Base-by-base conservation (phyloP, 2,888 invertebrate species). In the Coleophora flavipennella region DNA sequence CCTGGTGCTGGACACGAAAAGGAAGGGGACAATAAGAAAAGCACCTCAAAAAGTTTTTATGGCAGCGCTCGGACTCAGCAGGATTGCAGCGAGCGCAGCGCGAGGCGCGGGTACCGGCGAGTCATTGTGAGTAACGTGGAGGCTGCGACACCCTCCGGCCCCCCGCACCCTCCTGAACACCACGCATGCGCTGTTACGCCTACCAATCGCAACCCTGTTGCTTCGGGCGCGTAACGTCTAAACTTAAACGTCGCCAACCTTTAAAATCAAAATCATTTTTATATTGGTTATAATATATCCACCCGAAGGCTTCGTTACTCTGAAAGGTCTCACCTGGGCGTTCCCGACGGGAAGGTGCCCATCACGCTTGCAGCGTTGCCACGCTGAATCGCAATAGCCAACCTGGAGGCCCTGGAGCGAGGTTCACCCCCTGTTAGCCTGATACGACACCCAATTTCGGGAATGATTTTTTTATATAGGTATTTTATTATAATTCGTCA, bases 81-180 rank as follows among this genome's bases (percentile, higher is more conserved):
- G 63, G 59, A 64, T 31, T 47, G 61, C 57, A 62, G 63, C 63
- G 71, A 68, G 71, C 77, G 76, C 78, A 67, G 70, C 78, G 75
- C 77, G 67, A 72, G 69, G 75, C 79, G 76, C 78, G 78, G 77
- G 67, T 71, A 77, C 77, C 80, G 77, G 70, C 81, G 80, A 72
- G 79, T 83, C 81, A 80, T 80, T 80, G 79, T 74, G 68, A 70
- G 67, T 67, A 72, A 68, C 78, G 60, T 76, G 80, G 79, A 79
- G 66, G 76, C 80, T 78, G 78, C n/a, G n/a, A 29, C 69, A 59
- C 56, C 64, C 61, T 60, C 62, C 59, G 55, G 3, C 57, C 59
- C 65, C 69, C 67, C 62, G 59, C 48, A 52, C 56, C 51, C 48
- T n/a, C n/a, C 42, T 40, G 47, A 32, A 59, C 51, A 48, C 40